Percentiles rank a stretch among this genome's conserved stretches.
Conservation (phyloP, 2,113 vertebrate genomes). For the Zootoca vivipara region DNA sequence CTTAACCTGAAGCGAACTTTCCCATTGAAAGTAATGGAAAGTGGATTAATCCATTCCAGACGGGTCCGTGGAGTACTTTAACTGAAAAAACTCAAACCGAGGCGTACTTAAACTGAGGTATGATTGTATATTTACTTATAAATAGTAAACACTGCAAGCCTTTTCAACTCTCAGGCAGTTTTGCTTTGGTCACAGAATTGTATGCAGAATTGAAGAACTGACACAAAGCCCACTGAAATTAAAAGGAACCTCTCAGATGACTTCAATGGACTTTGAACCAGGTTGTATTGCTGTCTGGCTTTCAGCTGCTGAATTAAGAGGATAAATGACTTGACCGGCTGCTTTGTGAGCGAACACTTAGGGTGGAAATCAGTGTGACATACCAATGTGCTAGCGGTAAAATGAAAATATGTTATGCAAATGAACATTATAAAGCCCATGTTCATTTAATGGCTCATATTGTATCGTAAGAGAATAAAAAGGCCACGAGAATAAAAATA, state of each 20-base stretch:
- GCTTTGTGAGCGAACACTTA: constrained; percentile 2
- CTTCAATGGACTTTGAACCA: constrained; percentile 6
- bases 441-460: constrained; percentile 5
- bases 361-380: constrained; percentile 29
- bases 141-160: not conserved
- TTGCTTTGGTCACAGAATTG: not conserved
- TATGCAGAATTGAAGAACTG: not conserved
- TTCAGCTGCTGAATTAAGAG: not conserved
- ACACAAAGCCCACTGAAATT: not conserved
- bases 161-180: not conserved
- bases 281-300: not conserved
- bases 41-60: too few species aligned
- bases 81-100: too few species aligned
- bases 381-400: constrained; percentile 5
- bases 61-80: too few species aligned
- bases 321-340: not conserved
- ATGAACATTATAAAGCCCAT: not conserved
- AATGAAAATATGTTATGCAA: constrained; percentile 10
- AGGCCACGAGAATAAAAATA: constrained; percentile 3
- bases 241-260: not conserved
- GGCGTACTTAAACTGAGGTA: too few species aligned
- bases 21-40: too few species aligned
- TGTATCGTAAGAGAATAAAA: not conserved
- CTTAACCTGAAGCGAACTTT: too few species aligned
- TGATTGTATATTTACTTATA: not conserved